Percentiles rank a stretch among this genome's conserved stretches.
Evolutionary conservation across 2,113 vertebrate genomes (phyloP).

Genomic region (Stercorarius parasiticus): DNA sequence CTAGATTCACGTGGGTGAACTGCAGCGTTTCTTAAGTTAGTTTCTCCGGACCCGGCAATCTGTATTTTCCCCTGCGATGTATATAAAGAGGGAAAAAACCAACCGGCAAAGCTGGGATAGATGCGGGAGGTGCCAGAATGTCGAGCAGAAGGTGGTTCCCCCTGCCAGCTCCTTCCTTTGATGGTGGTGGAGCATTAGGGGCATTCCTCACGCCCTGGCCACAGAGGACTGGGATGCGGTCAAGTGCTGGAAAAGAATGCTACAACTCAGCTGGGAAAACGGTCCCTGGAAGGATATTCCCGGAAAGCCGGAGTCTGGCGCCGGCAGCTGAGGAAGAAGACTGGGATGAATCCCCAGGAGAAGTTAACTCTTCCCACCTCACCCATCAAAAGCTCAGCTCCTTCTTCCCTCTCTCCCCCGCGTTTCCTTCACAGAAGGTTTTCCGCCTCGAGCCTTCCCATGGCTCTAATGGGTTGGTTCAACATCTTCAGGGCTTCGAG

Average conservation of each 20-base stretch:
- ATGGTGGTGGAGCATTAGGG: fast-evolving
- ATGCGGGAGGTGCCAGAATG: not conserved
- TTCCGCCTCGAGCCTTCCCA: not conserved
- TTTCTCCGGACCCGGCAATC: not conserved
- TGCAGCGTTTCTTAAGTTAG: fast-evolving
- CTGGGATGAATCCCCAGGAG: not conserved
- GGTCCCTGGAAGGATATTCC: not conserved
- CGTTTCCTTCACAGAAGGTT: not conserved
- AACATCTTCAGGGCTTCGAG: not conserved
- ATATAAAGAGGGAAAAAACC: fast-evolving
- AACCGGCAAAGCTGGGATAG: not conserved
- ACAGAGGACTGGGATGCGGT: not conserved
- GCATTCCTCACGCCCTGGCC: not conserved
- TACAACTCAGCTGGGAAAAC: not conserved
- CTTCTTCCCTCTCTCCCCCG: not conserved
- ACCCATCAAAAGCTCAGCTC: not conserved
- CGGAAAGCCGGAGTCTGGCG: not conserved
- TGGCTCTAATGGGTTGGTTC: not conserved
- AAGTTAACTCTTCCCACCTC: not conserved
- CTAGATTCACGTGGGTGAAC: not conserved
- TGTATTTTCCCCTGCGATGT: not conserved
- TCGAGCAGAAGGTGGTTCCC: not conserved
- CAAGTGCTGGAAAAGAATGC: no score
- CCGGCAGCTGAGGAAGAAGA: not conserved
- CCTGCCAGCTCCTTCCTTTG: not conserved